Evolutionary conservation across 2,888 invertebrate genomes (phyloP).

Genomic region (Dichetophora obliterata): DNA sequence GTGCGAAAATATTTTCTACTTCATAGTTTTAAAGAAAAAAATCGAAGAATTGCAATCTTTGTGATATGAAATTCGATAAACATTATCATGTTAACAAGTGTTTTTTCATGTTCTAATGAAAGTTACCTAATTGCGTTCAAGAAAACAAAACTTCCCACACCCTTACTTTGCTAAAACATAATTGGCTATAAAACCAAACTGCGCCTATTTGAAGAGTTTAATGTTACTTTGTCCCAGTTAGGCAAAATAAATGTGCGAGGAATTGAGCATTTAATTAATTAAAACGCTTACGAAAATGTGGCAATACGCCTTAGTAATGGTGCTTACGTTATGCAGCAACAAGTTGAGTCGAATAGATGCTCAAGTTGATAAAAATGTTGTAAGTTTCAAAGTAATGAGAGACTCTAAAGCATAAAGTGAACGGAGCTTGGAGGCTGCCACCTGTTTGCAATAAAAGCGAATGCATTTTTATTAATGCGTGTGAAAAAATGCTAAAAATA

Average conservation of each 20-base stretch:
- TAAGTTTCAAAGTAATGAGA: not conserved
- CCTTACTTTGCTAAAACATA: not conserved
- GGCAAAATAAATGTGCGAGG: not conserved
- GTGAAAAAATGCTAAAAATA: too few species aligned
- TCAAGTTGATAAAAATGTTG: not conserved
- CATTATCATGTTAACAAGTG: conserved; percentile 19
- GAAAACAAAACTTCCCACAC: conserved; percentile 3
- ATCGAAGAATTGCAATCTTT: not conserved
- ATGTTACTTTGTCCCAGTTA: not conserved
- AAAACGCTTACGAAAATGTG: not conserved
- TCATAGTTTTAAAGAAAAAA: too few species aligned
- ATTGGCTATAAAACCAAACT: not conserved
- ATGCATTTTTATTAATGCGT: too few species aligned
- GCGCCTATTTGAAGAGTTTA: not conserved
- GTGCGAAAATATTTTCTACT: too few species aligned
- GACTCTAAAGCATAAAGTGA: not conserved
- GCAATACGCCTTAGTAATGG: not conserved
- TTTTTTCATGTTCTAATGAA: conserved; percentile 34
- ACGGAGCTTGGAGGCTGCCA: too few species aligned
- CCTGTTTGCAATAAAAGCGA: too few species aligned
- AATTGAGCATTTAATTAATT: not conserved
- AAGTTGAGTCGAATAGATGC: not conserved
- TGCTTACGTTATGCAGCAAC: not conserved
- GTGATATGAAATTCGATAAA: not conserved
- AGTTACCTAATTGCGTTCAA: not conserved